Evolutionary conservation across 2,888 invertebrate species (phyloP), one percentile per base, ranked within the genome.

Genomic region (Aleiodes leptofemur): DNA sequence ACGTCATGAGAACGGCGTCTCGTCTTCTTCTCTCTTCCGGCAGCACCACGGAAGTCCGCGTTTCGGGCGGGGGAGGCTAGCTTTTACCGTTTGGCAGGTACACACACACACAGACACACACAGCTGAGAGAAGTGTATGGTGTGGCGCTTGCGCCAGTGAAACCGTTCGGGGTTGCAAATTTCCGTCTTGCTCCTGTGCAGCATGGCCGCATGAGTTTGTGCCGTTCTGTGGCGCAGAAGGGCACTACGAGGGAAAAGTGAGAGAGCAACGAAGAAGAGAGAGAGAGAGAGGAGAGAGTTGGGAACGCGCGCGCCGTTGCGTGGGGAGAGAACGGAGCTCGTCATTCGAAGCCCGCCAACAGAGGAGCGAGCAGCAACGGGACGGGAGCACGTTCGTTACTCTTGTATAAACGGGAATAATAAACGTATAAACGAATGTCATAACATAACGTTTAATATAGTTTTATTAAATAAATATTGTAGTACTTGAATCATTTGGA

Each of bases 311-410:
- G 73, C 74, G 76, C 61, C 31, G 81, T 82, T 81, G 83, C 80
- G 85, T 84, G 85, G 86, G 85, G 85, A 86, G 83, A 81, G 82
- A 85, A 82, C 84, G 82, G 81, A 82, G 84, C 83, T 83, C 85
- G 85, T 86, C 88, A 88, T 88, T 88, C 88, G 87, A 88, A 88
- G 88, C 88, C 88, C 88, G 88, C 88, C 87, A 88, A 88, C 88
- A 87, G 88, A 86, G 86, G 88, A 86, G 88, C 88, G 88, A 87
- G 86, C 87, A 88, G 82, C 87, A 83, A 84, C 85, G 85, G 84
- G 80, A 85, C 83, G 82, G 85, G 86, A 85, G 81, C 82, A 81
- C 85, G 83, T 83, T 84, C 82, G 68, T n/a, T 68, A 68, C n/a
- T 51, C 9, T 68, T 68, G 51, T 51, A 68, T n/a, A 68, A n/a